Evolutionary conservation across 2,113 vertebrate genomes (phyloP), one percentile per base, ranked within the genome.

Genomic region (Ochotona princeps): DNA sequence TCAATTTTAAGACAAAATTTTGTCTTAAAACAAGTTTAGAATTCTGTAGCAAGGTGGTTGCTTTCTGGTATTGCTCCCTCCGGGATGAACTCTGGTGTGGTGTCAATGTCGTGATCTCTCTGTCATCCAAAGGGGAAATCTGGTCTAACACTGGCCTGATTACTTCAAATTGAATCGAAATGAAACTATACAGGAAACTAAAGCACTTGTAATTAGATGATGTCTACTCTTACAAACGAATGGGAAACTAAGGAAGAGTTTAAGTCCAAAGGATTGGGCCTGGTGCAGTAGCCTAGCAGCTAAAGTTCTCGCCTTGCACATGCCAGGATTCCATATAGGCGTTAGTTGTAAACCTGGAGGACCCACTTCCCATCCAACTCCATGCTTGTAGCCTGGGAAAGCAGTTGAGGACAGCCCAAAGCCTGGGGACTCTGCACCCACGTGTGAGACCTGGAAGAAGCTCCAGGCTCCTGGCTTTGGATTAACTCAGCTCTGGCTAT

Each of bases 161-260:
- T 61, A 85, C 44, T 79, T 83, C 6, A 84, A 66, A 61, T 80
- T 69, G 80, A 51, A 66, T 87, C 92, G 95, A 44, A 83, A 38
- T 76, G 54, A 90, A 92, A 75, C 35, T 63, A 11, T 60, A 70
- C 75, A 26, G 65, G 65, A 81, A 57, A 76, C 84, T n/a, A 90
- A 81, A 87, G 30, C 70, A 70, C 70, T 75, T 91, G 7, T 92
- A 18, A 35, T 66, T 32, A 87, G 25, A 57, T 92, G 54, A 28
- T 70, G 28, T 25, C 30, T 83, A 83, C 30, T 47, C 28, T 51
- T 76, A 63, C 1, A 79, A 21, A 87, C 28, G 25, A 80, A 51
- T 60, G n/a, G 54, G 89, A 94, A 83, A 83, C 20, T 26, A 79
- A 89, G 25, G 35, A 30, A 93, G 63, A 93, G 95, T 57, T 4